These are phyloP conservation scores for Megalopta genalis DNA, from an alignment of 1,140 invertebrate genomes.

Conservation along the genomic window DNA sequence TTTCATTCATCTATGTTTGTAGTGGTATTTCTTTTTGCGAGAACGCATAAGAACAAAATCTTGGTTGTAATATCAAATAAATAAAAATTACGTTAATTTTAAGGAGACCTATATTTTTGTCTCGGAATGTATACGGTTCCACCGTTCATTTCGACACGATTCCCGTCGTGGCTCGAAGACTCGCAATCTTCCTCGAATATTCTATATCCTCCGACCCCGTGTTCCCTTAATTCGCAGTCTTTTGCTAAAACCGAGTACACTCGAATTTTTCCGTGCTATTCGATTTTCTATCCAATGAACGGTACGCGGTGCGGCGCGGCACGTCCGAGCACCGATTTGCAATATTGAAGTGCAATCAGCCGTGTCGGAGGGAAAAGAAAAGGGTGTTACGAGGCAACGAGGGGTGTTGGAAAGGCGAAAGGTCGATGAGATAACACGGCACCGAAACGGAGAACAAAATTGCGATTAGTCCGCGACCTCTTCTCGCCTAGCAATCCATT, in stretches of 20 bases:
- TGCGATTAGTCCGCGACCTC: conserved; percentile 64
- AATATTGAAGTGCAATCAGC: conserved; percentile 19
- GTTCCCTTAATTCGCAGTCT: conserved; percentile 5
- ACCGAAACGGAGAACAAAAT: conserved; percentile 64
- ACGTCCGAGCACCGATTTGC: conserved; percentile 23
- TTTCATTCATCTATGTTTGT: too few species aligned
- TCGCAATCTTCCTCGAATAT: not conserved
- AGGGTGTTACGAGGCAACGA: conserved; percentile 5
- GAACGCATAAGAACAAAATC: too few species aligned
- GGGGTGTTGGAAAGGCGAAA: not conserved
- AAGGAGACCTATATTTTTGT: too few species aligned
- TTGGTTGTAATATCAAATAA: too few species aligned
- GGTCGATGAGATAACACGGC: conserved; percentile 1
- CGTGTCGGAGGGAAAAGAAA: conserved; percentile 12
- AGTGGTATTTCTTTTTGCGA: too few species aligned
- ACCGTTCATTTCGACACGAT: not conserved
- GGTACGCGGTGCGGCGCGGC: not conserved
- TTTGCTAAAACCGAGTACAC: not conserved
- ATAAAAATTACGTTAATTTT: too few species aligned
- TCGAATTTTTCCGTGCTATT: not conserved
- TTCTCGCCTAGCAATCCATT: conserved; percentile 71
- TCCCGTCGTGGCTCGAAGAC: not conserved
- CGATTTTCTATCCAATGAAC: not conserved
- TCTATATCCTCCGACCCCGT: not conserved
- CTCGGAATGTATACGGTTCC: not conserved